These are phyloP conservation scores for Cyclura pinguis DNA, from an alignment of 2,797 vertebrate species.

Conservation along the genomic window DNA sequence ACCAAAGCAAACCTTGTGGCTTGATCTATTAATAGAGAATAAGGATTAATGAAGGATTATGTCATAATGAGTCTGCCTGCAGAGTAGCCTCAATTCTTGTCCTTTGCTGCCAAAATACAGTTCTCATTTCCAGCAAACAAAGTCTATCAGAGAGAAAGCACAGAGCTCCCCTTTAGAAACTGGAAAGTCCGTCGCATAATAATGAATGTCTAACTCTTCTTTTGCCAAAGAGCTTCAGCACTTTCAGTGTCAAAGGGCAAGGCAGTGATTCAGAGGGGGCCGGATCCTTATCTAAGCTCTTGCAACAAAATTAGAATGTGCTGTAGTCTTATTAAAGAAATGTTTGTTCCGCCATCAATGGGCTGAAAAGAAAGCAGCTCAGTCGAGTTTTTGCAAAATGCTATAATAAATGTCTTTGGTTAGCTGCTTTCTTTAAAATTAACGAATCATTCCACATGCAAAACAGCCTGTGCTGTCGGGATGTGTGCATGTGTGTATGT, in stretches of 20 bases:
- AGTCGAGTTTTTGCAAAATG: slow-evolving; percentile 81
- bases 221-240: slow-evolving; percentile 85
- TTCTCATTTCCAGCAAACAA: slow-evolving; percentile 93
- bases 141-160: slow-evolving; percentile 89
- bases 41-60: slow-evolving; percentile 89
- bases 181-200: slow-evolving; percentile 87
- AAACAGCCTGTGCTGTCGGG: background rate
- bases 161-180: slow-evolving; percentile 88
- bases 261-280: slow-evolving; percentile 85
- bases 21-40: slow-evolving; percentile 88
- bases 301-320: slow-evolving; percentile 84
- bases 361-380: slow-evolving; percentile 83
- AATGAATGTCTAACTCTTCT: slow-evolving; percentile 88
- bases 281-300: slow-evolving; percentile 91
- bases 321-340: slow-evolving; percentile 92
- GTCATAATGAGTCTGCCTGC: slow-evolving; percentile 87
- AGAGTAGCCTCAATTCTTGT: slow-evolving; percentile 80
- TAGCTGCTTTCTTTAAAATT: slow-evolving; percentile 81
- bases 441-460: slow-evolving; percentile 76
- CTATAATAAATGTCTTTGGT: slow-evolving; percentile 79
- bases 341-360: slow-evolving; percentile 88
- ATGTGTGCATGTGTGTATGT: slow-evolving; percentile 52
- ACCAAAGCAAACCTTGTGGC: slow-evolving; percentile 81
- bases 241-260: slow-evolving; percentile 90
- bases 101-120: slow-evolving; percentile 88